Conservation (phyloP, 2,113 vertebrate species). For the Brevimyrus niger region DNA sequence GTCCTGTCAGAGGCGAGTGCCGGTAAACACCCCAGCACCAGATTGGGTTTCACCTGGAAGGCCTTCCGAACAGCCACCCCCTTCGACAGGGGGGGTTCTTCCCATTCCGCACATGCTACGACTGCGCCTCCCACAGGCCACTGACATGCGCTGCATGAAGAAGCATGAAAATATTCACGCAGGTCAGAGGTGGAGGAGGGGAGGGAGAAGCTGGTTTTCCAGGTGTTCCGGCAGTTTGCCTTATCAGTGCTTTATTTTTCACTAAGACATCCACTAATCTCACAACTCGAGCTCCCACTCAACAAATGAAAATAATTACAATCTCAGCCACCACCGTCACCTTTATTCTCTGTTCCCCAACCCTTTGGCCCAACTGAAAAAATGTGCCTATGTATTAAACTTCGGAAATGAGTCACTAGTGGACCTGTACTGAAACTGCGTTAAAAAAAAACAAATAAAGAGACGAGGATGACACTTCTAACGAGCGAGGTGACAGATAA, state of each 20-base stretch:
- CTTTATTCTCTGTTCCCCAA: background rate
- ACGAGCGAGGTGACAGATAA: slow-evolving; percentile 35
- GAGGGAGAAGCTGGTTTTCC: background rate
- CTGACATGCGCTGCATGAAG: background rate
- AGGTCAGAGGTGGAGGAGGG: background rate
- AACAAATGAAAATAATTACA: background rate
- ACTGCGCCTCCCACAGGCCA: slow-evolving; percentile 53
- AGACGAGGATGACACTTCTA: slow-evolving; percentile 29
- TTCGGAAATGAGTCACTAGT: background rate
- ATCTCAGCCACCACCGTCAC: background rate
- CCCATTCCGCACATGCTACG: slow-evolving; percentile 28
- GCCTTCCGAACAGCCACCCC: slow-evolving; percentile 17
- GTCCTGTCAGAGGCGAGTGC: slow-evolving; percentile 47
- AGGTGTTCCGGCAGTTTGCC: background rate
- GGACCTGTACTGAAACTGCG: background rate
- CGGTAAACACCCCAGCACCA: slow-evolving; percentile 57
- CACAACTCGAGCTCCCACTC: background rate
- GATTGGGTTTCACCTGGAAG: slow-evolving; percentile 44
- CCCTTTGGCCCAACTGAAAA: background rate
- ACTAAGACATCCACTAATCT: background rate
- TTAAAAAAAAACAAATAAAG: slow-evolving; percentile 20
- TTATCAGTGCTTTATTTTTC: background rate
- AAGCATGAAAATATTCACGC: background rate
- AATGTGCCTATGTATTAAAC: background rate
- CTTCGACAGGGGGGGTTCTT: slow-evolving; percentile 27